These are phyloP conservation scores for Bufo bufo DNA, from an alignment of 2,113 vertebrate genomes.

Conservation along the genomic window DNA sequence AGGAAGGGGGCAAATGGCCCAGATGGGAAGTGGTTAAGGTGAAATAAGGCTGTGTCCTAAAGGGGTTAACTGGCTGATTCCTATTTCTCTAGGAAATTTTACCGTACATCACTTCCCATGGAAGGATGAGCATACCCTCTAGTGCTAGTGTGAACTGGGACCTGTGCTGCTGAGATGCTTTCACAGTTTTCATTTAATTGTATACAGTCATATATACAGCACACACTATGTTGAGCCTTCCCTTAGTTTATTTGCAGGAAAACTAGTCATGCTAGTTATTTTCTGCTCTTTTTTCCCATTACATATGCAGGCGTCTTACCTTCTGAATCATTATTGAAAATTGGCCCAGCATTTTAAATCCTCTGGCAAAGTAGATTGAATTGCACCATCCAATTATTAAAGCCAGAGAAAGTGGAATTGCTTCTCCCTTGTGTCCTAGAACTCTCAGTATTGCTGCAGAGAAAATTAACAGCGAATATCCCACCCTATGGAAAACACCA, in stretches of 20 bases:
- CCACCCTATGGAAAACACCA: slow-evolving; percentile 54
- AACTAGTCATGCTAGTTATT: neutral
- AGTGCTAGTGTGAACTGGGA: neutral
- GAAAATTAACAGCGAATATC: slow-evolving; percentile 61
- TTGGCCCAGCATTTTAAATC: slow-evolving; percentile 60
- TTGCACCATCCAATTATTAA: slow-evolving; percentile 58
- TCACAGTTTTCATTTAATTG: neutral
- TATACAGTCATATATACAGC: neutral
- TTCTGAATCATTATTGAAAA: slow-evolving; percentile 61
- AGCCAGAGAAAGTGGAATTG: slow-evolving; percentile 56
- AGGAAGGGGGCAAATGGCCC: no score
- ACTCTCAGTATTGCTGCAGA: slow-evolving; percentile 55
- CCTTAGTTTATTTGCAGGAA: neutral
- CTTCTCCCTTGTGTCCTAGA: slow-evolving; percentile 43
- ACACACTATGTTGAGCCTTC: neutral
- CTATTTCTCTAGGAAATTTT: neutral
- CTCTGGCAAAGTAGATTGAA: slow-evolving; percentile 57
- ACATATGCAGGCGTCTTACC: slow-evolving; percentile 44
- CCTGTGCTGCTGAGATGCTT: neutral
- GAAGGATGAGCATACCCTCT: neutral
- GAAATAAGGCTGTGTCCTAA: no score
- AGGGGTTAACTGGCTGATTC: no score
- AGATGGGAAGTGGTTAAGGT: no score
- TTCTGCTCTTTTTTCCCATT: neutral
- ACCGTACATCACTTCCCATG: neutral